These are phyloP conservation scores for Halictus rubicundus DNA, from an alignment of 1,140 invertebrate species.

Conservation along the genomic window DNA sequence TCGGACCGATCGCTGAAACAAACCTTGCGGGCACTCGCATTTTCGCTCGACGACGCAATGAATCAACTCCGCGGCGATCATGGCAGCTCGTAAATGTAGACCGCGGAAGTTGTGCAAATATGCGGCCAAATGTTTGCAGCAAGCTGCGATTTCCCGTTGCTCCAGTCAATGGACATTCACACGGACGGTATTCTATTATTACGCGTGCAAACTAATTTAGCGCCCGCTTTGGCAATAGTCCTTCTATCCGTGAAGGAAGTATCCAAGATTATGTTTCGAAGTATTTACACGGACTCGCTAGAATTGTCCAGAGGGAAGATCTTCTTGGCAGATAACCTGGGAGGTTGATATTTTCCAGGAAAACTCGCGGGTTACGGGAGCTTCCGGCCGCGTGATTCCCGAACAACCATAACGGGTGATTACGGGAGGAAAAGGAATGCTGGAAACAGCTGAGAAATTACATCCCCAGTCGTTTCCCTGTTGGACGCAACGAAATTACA, in stretches of 20 bases:
- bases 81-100: not conserved
- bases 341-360: conserved; percentile 10
- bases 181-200: too few relatives aligned
- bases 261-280: too few relatives aligned
- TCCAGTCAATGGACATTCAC: too few relatives aligned
- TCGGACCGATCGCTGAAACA: not conserved
- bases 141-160: too few relatives aligned
- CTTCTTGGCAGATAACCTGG: not conserved
- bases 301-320: not conserved
- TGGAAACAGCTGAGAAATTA: conserved; percentile 31
- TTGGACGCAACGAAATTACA: conserved; percentile 11
- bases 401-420: conserved; percentile 22
- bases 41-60: not conserved
- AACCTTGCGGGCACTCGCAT: not conserved
- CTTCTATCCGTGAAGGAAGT: too few relatives aligned
- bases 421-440: conserved; percentile 19
- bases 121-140: too few relatives aligned
- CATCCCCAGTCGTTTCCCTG: conserved; percentile 15
- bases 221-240: too few relatives aligned
- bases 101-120: too few relatives aligned
- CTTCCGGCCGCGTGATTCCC: conserved; percentile 18
- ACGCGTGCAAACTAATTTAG: too few relatives aligned
- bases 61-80: not conserved
- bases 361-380: conserved; percentile 28
- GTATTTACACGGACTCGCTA: too few relatives aligned